Conservation (phyloP, 2,888 invertebrate species). For the Prenolepis imparis region DNA sequence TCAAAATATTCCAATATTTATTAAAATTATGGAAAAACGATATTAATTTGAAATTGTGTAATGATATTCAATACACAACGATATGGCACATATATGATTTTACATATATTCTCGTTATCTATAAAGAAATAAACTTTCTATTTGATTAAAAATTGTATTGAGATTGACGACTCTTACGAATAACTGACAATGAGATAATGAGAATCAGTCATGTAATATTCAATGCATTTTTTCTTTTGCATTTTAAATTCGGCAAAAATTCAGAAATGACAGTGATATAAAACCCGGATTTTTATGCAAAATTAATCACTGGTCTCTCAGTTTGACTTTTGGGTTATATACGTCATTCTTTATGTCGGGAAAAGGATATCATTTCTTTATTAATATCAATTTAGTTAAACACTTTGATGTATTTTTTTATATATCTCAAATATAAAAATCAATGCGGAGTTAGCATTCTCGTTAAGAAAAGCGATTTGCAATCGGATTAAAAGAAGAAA, state of each 20-base stretch:
- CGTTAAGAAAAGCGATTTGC: not conserved
- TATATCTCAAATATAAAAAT: not conserved
- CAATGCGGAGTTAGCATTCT: not conserved
- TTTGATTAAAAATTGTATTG: not conserved
- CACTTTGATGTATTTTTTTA: not conserved
- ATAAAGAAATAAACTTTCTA: not conserved
- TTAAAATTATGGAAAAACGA: not conserved
- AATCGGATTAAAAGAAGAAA: not conserved
- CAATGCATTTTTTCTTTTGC: conserved; percentile 24
- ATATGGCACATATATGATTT: not conserved
- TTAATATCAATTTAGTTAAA: conserved; percentile 4
- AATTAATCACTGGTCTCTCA: conserved; percentile 24
- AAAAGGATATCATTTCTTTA: conserved; percentile 14
- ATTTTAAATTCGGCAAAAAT: conserved; percentile 27
- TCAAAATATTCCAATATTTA: not conserved
- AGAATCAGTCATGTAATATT: conserved; percentile 11
- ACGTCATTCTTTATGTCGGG: not conserved
- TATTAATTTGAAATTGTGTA: not conserved
- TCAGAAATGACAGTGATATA: conserved; percentile 19
- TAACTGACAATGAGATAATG: not conserved
- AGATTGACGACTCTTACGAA: not conserved
- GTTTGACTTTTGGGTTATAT: conserved; percentile 28
- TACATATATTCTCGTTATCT: not conserved
- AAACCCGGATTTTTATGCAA: conserved; percentile 15
- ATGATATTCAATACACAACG: not conserved